Conservation (phyloP, 2,113 vertebrate genomes). For the Paramormyrops kingsleyae region DNA sequence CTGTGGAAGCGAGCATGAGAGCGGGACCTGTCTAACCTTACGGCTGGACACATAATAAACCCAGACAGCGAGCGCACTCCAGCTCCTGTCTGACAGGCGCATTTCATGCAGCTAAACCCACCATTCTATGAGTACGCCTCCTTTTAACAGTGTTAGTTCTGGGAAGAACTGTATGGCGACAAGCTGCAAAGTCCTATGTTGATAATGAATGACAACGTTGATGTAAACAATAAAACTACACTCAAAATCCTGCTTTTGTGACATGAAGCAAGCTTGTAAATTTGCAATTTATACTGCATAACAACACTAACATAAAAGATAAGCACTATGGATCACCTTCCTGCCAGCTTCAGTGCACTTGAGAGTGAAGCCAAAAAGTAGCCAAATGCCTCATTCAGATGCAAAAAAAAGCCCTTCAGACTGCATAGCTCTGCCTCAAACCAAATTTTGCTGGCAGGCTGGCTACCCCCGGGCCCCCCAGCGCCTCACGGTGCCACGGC, state of each 20-base stretch:
- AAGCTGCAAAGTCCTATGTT: neutral
- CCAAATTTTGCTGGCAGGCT: neutral
- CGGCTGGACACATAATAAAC: neutral
- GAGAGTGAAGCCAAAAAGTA: neutral
- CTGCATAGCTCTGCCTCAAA: neutral
- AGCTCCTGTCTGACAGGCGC: neutral
- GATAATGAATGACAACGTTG: neutral
- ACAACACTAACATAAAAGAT: neutral
- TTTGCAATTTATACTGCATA: neutral
- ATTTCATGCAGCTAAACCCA: neutral
- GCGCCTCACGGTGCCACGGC: neutral
- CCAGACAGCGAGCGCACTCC: neutral
- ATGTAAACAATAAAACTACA: neutral
- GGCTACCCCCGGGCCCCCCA: neutral
- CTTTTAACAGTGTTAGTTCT: neutral
- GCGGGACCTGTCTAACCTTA: neutral
- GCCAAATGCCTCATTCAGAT: neutral
- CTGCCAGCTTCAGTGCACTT: neutral
- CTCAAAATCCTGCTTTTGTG: neutral
- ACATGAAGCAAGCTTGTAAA: neutral
- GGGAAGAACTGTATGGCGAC: neutral
- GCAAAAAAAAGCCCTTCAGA: neutral
- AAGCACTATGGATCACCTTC: neutral
- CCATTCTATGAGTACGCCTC: neutral
- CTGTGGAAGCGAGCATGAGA: neutral